Evolutionary conservation across 2,797 vertebrate species (phyloP), one percentile per base, ranked within the genome.

Genomic region (Danio albolineatus): DNA sequence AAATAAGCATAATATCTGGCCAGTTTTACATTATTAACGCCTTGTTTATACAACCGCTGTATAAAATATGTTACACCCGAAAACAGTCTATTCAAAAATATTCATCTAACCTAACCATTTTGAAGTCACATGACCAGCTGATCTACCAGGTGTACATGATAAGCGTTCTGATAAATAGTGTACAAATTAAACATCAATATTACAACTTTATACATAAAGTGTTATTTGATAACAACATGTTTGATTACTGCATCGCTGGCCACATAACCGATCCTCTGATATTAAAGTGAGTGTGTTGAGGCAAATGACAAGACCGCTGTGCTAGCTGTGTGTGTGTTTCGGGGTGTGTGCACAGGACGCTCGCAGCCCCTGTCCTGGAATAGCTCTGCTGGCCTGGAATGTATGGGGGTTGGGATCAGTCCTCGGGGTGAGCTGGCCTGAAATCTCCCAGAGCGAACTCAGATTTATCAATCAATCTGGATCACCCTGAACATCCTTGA

Each of bases 331-430:
- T 62, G 73, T 80, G 62, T 83, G 72, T 86, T 59, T 28, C 38
- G 46, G 73, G 60, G 54, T 72, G 76, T 74, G 76, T 65, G 53
- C 62, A 78, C 69, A 82, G 67, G 73, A 85, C 61, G 79, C 79
- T 84, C 82, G 86, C 74, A 74, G 14, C 61, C 82, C 54, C 71
- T 84, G 83, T 89, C 92, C 91, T 92, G 92, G 91, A 94, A 94
- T 93, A 94, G 92, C 91, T 92, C 88, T 66, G 49, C 77, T 84
- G 86, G 88, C 81, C 90, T 91, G 92, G 92, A 93, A 94, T 93
- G 90, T 64, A 76, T 74, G 69, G 41, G 69, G 65, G 84, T 78
- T 65, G 65, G 46, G 69, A 49, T 78, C 76, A 74, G 46, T 60
- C 65, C 81, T 80, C 76, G 51, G 36, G 65, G 14, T 57, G 43